A percentile compares a stretch with the other conserved stretches of the same genome.
phyloP scores from a whole-genome alignment of 1,140 invertebrate genomes.

The Periplaneta americana region DNA sequence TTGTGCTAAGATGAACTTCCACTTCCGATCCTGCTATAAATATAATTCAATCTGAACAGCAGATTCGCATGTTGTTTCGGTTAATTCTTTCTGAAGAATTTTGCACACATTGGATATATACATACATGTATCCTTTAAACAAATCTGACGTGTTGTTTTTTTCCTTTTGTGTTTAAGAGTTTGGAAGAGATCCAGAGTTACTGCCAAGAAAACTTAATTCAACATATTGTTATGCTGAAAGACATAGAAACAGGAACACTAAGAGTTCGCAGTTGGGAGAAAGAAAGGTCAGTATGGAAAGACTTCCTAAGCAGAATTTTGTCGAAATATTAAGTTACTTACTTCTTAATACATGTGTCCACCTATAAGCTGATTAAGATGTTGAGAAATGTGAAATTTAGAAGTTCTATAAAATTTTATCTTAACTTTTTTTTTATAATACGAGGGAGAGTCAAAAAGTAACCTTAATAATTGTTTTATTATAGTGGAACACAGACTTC shows the following conservation, averaged over 20 bases:
- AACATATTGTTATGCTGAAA: slow-evolving; percentile 61
- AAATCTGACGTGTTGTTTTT: slow-evolving; percentile 8
- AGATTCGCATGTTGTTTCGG: too few relatives aligned
- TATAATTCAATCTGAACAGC: too few relatives aligned
- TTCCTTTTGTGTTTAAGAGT: slow-evolving; percentile 33
- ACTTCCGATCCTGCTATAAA: too few relatives aligned
- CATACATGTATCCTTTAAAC: background rate
- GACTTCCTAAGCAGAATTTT: slow-evolving; percentile 2
- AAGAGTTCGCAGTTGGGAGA: slow-evolving; percentile 52
- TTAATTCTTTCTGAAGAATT: background rate
- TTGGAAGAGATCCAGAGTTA: slow-evolving; percentile 63
- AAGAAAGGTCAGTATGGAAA: slow-evolving; percentile 39
- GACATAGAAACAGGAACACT: slow-evolving; percentile 54
- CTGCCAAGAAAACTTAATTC: slow-evolving; percentile 53
- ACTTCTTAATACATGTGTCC: too few relatives aligned
- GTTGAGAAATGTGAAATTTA: too few relatives aligned
- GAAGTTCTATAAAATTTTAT: too few relatives aligned
- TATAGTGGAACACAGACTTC: too few relatives aligned
- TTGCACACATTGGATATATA: background rate
- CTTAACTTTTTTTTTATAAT: too few relatives aligned
- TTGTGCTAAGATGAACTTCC: too few relatives aligned
- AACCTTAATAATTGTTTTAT: too few relatives aligned
- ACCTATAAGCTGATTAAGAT: too few relatives aligned
- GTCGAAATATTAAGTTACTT: slow-evolving; percentile 7
- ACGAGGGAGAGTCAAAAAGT: too few relatives aligned